Conservation (phyloP, 2,888 invertebrate species). For the Agonum fuliginosum region DNA sequence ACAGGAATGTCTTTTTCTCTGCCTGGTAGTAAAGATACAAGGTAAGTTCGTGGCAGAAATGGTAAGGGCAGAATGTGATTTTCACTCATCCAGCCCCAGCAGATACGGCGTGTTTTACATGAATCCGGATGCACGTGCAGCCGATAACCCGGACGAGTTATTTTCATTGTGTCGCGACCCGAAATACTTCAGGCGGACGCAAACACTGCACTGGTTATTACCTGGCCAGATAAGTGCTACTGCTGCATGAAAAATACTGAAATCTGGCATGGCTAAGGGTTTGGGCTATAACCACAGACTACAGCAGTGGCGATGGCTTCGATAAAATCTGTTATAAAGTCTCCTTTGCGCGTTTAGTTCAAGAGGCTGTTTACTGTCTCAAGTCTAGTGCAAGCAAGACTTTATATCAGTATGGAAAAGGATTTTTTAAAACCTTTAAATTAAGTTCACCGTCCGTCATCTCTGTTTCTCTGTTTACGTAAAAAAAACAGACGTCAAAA, state of each 20-base stretch:
- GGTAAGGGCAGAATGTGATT: too few relatives aligned
- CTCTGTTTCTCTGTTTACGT: too few relatives aligned
- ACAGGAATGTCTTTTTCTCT: too few relatives aligned
- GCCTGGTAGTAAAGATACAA: too few relatives aligned
- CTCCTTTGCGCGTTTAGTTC: neutral
- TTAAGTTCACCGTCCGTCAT: too few relatives aligned
- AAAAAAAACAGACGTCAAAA: too few relatives aligned
- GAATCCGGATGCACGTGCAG: conserved; percentile 19
- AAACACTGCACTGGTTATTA: conserved; percentile 63
- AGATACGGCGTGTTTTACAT: neutral
- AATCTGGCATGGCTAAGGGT: neutral
- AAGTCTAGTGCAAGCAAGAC: too few relatives aligned
- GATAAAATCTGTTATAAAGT: conserved; percentile 20
- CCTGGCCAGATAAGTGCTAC: conserved; percentile 65
- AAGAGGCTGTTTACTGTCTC: conserved; percentile 30
- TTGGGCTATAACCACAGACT: too few relatives aligned
- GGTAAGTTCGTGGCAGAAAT: too few relatives aligned
- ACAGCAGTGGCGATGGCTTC: conserved; percentile 11
- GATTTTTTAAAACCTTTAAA: too few relatives aligned
- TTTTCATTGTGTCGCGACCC: conserved; percentile 68
- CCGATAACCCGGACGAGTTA: conserved; percentile 67
- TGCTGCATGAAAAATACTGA: conserved; percentile 65
- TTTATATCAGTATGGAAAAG: too few relatives aligned
- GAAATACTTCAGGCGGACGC: conserved; percentile 66
- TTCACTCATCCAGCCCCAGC: neutral